These are phyloP conservation scores for Neoaliturus tenellus DNA, from an alignment of 2,888 invertebrate genomes.

Conservation along the genomic window DNA sequence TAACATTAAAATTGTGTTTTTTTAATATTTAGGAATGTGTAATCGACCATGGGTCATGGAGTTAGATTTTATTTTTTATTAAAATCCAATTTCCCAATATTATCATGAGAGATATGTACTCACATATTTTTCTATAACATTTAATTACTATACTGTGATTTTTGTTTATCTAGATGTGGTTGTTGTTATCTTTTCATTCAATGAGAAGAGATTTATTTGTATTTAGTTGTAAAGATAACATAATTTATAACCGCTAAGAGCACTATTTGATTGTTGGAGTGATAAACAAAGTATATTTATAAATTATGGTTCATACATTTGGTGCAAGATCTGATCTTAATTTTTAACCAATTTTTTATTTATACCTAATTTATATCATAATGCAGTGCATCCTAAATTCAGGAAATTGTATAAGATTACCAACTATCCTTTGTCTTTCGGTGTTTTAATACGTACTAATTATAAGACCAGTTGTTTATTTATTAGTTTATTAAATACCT, in stretches of 20 bases:
- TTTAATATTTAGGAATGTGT: too few species aligned
- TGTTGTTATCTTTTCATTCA: slow-evolving; percentile 55
- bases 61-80: too few species aligned
- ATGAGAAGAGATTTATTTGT: slow-evolving; percentile 47
- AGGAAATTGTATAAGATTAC: not conserved
- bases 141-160: slow-evolving; percentile 43
- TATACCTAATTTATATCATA: not conserved
- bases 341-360: not conserved
- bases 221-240: slow-evolving; percentile 10
- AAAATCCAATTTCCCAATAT: too few species aligned
- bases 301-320: slow-evolving; percentile 15
- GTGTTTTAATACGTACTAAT: not conserved
- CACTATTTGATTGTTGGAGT: slow-evolving; percentile 38
- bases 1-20: too few species aligned
- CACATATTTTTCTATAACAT: slow-evolving; percentile 48
- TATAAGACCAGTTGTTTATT: not conserved
- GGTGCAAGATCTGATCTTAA: not conserved
- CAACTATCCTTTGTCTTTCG: not conserved
- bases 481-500: too few species aligned
- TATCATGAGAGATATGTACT: slow-evolving; percentile 22
- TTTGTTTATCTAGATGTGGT: slow-evolving; percentile 32
- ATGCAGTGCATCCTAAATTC: not conserved
- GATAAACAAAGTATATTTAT: slow-evolving; percentile 15
- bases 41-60: too few species aligned
- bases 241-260: slow-evolving; percentile 44